Evolutionary conservation across 64 coral and sea anemone species (phyloP), one percentile per base, ranked within the genome.

Genomic region (Hydrozoanthus tunicans): DNA sequence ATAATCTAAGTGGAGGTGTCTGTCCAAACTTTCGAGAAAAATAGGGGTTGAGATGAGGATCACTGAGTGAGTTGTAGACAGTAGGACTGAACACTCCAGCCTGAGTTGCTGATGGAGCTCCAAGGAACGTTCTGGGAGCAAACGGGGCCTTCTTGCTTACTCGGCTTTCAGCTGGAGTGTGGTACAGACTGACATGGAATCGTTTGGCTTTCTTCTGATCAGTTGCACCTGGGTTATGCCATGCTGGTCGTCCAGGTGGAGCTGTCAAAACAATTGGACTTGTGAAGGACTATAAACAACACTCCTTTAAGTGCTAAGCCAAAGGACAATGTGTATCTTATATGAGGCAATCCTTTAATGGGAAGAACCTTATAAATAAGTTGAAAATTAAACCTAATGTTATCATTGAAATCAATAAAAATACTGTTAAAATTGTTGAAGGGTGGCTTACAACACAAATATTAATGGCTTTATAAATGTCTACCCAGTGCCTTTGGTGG

Each of bases 21-120:
- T 91, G 81, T 26, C 94, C 94, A 96, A 99, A 99, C 80, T 92
- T 99, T 79, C 94, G 93, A 6, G 94, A 88, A 80, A 96, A 99
- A 64, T 94, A 99, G 8, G 69, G 73, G 78, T 95, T 95, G 25
- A 99, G 89, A 90, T 99, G 92, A 23, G 97, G 97, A 69, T 99
- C 97, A 86, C 92, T 99, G 7, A 99, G 74, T 9, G 97, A 91
- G 78, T 94, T 99, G 68, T 99, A 99, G 43, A 86, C 92, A 76
- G 95, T 65, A 69, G 95, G 78, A 17, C 92, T 94, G 66, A 96
- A 96, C 9, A 88, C 71, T 54, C 91, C 86, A 82, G 76, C 78
- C 9, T 89, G 92, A 15, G 93, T 53, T 70, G 82, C 76, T 69
- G 95, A 91, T 53, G 92, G 91, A 7, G 92, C 90, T 72, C 95